phyloP scores from a whole-genome alignment of 2,888 invertebrate genomes.

The Drosophila niveifrons region DNA sequence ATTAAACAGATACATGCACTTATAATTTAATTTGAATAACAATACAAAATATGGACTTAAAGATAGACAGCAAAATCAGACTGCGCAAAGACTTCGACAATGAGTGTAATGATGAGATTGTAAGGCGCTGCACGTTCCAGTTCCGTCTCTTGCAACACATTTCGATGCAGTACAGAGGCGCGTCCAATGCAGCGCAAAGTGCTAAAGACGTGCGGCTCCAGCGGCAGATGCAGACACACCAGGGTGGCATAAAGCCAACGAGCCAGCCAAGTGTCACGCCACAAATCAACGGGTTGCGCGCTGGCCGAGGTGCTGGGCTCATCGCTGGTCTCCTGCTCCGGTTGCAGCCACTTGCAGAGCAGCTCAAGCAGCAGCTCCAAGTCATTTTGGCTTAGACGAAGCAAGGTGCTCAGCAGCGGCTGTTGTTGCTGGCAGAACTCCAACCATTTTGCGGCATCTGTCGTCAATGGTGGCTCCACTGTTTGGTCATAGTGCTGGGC shows the following conservation, averaged over 20 bases:
- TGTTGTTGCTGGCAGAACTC: slow-evolving; percentile 77
- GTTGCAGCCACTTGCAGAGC: slow-evolving; percentile 79
- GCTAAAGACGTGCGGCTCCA: slow-evolving; percentile 84
- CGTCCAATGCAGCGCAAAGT: slow-evolving; percentile 83
- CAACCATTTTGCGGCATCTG: slow-evolving; percentile 74
- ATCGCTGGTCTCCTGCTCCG: not conserved
- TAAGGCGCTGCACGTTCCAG: slow-evolving; percentile 79
- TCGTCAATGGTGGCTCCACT: slow-evolving; percentile 67
- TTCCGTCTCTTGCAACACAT: slow-evolving; percentile 69
- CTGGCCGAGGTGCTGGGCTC: slow-evolving; percentile 34
- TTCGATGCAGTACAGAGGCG: slow-evolving; percentile 78
- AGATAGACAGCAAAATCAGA: slow-evolving; percentile 82
- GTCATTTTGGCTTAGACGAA: slow-evolving; percentile 81
- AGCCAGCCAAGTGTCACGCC: slow-evolving; percentile 81
- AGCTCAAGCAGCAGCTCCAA: slow-evolving; percentile 82
- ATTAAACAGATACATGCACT: slow-evolving; percentile 20
- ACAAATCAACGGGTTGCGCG: slow-evolving; percentile 62
- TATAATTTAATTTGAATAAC: slow-evolving; percentile 31
- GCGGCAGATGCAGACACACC: slow-evolving; percentile 83
- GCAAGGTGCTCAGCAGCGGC: slow-evolving; percentile 80
- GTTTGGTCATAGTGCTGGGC: slow-evolving; percentile 53
- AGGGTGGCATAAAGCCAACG: slow-evolving; percentile 84
- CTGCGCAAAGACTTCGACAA: slow-evolving; percentile 83
- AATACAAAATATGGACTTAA: slow-evolving; percentile 42
- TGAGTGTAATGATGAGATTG: slow-evolving; percentile 84